Evolutionary conservation across 1,140 invertebrate genomes (phyloP).

Genomic region (Mya arenaria): DNA sequence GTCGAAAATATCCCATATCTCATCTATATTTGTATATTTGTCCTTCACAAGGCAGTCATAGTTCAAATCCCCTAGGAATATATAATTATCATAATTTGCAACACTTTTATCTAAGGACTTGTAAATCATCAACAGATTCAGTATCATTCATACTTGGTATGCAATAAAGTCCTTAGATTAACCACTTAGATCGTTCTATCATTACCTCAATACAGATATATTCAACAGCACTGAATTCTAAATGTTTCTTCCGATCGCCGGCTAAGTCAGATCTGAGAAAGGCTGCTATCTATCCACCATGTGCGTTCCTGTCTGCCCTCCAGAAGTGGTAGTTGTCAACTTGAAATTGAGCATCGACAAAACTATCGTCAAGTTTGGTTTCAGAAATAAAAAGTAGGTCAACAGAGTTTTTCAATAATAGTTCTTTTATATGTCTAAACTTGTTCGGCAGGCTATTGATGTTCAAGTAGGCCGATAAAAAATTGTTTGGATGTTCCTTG

Average conservation of each 20-base stretch:
- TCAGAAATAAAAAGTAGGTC: slow-evolving; percentile 50
- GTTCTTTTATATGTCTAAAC: slow-evolving; percentile 27
- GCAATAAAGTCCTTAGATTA: slow-evolving; percentile 5
- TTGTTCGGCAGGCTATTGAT: slow-evolving; percentile 27
- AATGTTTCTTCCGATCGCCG: slow-evolving; percentile 26
- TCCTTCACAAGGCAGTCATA: background rate
- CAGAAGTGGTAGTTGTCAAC: slow-evolving; percentile 43
- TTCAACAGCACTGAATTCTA: slow-evolving; percentile 12
- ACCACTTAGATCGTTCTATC: slow-evolving; percentile 23
- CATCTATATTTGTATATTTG: slow-evolving; percentile 3
- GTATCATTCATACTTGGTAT: background rate
- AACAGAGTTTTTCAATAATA: slow-evolving; percentile 23
- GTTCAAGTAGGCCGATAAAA: slow-evolving; percentile 17
- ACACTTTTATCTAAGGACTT: slow-evolving; percentile 3
- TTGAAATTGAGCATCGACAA: slow-evolving; percentile 38
- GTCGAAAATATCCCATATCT: slow-evolving; percentile 24
- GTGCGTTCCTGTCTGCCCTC: slow-evolving; percentile 29
- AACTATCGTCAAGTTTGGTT: slow-evolving; percentile 45
- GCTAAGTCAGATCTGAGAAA: slow-evolving; percentile 30
- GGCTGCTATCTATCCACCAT: slow-evolving; percentile 13
- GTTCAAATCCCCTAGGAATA: slow-evolving; percentile 31
- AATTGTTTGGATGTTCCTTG: background rate
- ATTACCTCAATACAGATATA: slow-evolving; percentile 36
- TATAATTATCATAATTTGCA: background rate
- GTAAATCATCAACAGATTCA: background rate